Evolutionary conservation across 2,113 vertebrate genomes (phyloP).

Genomic region (Dipodomys stephensi): DNA sequence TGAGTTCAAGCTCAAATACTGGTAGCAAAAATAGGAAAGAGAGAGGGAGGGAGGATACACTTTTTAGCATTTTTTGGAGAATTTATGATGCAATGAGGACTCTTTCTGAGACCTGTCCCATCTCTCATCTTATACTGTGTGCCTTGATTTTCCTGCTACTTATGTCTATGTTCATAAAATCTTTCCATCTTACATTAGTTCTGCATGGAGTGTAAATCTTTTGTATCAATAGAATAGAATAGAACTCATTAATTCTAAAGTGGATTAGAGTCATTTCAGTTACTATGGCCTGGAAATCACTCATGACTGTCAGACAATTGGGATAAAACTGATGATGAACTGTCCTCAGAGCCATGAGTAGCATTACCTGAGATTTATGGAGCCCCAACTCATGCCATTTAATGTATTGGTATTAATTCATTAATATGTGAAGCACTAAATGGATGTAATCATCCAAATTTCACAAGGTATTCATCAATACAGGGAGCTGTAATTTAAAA

Average conservation of each 20-base stretch:
- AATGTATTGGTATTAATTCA: constrained; percentile 68
- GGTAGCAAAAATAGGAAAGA: no score
- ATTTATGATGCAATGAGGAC: neutral
- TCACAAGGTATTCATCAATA: constrained; percentile 57
- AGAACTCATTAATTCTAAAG: constrained; percentile 72
- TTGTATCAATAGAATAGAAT: neutral
- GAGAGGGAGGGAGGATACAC: neutral
- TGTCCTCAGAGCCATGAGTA: neutral
- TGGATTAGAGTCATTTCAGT: constrained; percentile 50
- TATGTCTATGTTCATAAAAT: constrained; percentile 45
- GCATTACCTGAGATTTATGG: constrained; percentile 49
- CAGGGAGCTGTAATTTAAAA: constrained; percentile 60
- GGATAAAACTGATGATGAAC: constrained; percentile 38
- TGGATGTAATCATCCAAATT: neutral
- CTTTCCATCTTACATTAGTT: constrained; percentile 50
- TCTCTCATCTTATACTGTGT: neutral
- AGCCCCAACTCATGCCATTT: constrained; percentile 36
- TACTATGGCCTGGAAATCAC: constrained; percentile 68
- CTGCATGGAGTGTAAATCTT: neutral
- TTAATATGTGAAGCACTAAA: constrained; percentile 60
- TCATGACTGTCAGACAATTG: constrained; percentile 57
- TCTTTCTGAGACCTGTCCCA: neutral
- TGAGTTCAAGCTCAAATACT: no score
- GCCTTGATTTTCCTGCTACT: constrained; percentile 14
- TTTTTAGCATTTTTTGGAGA: neutral